Base-by-base conservation (phyloP, 1,140 invertebrate species). In the Ptiloglossa arizonensis region DNA sequence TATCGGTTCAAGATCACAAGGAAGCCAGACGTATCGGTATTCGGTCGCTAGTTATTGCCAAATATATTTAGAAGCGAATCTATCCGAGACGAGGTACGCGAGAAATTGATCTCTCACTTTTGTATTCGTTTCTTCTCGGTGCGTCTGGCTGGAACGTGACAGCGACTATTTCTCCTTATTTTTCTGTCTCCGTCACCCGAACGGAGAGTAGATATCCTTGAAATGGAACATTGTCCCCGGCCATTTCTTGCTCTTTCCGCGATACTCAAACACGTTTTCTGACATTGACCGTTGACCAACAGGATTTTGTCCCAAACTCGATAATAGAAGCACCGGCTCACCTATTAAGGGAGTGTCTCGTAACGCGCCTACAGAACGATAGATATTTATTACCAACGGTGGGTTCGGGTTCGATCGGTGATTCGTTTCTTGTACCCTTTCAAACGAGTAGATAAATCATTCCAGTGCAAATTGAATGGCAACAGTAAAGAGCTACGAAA, bases 191-290 rank as follows among this genome's bases (percentile, higher is more conserved):
- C 41, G 50, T 64, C 52, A 17, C 44, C 41, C 54, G 63, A 22
- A 6, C 11, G 22, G 41, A 50, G 68, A 84, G 73, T 86, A 67
- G 89, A 80, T 90, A 87, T 90, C 89, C 89, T 90, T 90, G 89
- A 80, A 56, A 63, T 66, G 87, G 88, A 90, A 82, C 88, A 86
- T 89, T 89, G 88, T 88, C 87, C 87, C 80, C 80, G 48, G 59
- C 59, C 32, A 77, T 79, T 81, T 85, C 80, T 86, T 86, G 78
- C 79, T 71, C 68, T 54, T 52, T 54, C 62, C 60, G n/a, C 38
- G 50, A 22, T 46, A 46, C 64, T 69, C 79, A 62, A 75, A 59
- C 64, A 69, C 64, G 52, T 48, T 82, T 75, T 69, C 73, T 86
- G 80, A 86, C 86, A 86, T 88, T 88, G 80, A 81, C 69, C 71